Conservation (phyloP, 1,140 invertebrate species). For the Anthonomus grandis region DNA sequence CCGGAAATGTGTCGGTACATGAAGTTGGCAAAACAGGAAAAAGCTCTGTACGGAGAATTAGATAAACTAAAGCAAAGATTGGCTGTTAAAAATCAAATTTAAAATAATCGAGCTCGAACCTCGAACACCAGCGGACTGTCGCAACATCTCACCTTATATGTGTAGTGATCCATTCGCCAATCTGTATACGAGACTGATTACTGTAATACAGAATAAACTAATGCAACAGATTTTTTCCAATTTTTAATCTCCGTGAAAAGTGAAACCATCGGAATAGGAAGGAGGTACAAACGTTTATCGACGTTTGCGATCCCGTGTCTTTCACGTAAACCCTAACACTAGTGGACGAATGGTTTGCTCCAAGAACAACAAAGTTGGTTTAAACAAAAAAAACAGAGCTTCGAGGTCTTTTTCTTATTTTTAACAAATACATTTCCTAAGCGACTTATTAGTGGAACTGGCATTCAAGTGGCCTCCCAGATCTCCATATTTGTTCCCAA, state of each 20-base stretch:
- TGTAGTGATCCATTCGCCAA: constrained; percentile 56
- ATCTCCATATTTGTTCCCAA: no score
- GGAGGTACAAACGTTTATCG: constrained; percentile 49
- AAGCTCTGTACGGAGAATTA: constrained; percentile 54
- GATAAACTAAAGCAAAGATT: constrained; percentile 47
- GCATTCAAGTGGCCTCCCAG: no score
- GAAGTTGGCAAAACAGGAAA: constrained; percentile 56
- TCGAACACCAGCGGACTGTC: not conserved
- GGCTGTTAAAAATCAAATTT: constrained; percentile 41
- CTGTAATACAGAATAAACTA: constrained; percentile 45
- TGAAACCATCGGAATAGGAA: constrained; percentile 42
- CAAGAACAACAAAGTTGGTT: constrained; percentile 54
- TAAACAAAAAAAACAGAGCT: no score
- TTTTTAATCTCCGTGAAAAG: constrained; percentile 47
- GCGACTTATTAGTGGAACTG: no score
- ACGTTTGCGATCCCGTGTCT: constrained; percentile 46
- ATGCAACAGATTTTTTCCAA: constrained; percentile 49
- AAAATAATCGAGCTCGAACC: not conserved
- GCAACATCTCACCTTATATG: constrained; percentile 56
- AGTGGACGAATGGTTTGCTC: constrained; percentile 49
- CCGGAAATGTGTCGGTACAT: constrained; percentile 56
- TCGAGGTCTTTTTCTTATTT: no score
- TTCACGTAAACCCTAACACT: constrained; percentile 37
- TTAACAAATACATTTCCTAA: no score
- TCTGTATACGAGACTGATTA: constrained; percentile 59